Conservation (phyloP, 2,888 invertebrate species). For the Cosmia trapezina region DNA sequence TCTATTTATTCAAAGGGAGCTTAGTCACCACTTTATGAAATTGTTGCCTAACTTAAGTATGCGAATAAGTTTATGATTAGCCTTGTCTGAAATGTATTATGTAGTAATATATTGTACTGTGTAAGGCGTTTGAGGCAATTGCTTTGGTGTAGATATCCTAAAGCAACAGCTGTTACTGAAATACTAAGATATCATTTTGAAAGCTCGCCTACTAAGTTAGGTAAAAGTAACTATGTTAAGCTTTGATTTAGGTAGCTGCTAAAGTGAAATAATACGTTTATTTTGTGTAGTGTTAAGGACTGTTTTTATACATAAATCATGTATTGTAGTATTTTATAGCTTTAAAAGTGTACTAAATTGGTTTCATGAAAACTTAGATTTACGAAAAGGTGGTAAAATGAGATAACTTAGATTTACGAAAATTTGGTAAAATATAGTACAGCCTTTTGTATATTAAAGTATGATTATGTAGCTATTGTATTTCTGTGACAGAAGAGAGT, state of each 20-base stretch:
- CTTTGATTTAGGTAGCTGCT: slow-evolving; percentile 6
- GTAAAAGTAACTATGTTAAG: slow-evolving; percentile 1
- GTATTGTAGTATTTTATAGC: too few species aligned
- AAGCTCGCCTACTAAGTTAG: slow-evolving; percentile 11
- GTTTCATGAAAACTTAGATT: not conserved
- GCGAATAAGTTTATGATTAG: slow-evolving; percentile 78
- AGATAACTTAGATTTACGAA: not conserved
- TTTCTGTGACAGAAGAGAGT: not conserved
- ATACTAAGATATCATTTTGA: slow-evolving; percentile 22
- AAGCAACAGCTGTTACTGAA: slow-evolving; percentile 38
- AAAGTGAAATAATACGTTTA: not conserved
- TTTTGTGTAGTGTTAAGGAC: not conserved
- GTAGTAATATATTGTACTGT: slow-evolving; percentile 6
- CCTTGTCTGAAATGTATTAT: slow-evolving; percentile 63
- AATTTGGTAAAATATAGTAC: too few species aligned
- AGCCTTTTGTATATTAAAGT: too few species aligned
- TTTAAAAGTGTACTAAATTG: not conserved
- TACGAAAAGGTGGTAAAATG: too few species aligned
- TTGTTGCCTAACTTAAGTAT: slow-evolving; percentile 73
- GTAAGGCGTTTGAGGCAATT: slow-evolving; percentile 43
- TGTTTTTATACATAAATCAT: not conserved
- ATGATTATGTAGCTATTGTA: not conserved
- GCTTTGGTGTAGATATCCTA: slow-evolving; percentile 55
- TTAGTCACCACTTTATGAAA: slow-evolving; percentile 76
- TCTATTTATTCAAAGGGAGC: slow-evolving; percentile 73